Conservation (phyloP, 1,140 invertebrate genomes). For the Drosophila nigromelanica region DNA sequence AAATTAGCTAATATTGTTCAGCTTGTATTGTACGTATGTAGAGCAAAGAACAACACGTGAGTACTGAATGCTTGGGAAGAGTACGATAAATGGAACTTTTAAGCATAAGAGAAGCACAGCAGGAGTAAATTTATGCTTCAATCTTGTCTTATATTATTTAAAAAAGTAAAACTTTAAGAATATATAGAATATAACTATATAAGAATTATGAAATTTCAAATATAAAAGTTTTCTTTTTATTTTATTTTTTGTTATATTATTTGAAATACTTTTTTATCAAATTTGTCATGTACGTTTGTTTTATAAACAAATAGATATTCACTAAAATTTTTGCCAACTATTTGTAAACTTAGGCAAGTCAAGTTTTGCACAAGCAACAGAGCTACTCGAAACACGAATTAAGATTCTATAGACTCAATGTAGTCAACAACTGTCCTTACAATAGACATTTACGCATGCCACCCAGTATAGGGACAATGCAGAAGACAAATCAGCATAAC, state of each 20-base stretch:
- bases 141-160: neutral
- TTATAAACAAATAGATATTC: too few relatives aligned
- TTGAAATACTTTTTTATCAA: too few relatives aligned
- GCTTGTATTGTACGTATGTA: neutral
- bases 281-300: too few relatives aligned
- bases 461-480: conserved; percentile 21
- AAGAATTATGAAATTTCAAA: too few relatives aligned
- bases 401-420: neutral
- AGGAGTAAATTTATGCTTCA: neutral
- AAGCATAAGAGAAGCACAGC: conserved; percentile 2
- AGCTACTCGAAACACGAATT: too few relatives aligned
- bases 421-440: neutral
- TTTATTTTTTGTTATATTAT: too few relatives aligned
- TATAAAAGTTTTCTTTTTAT: too few relatives aligned
- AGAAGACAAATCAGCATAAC: conserved; percentile 61
- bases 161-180: too few relatives aligned
- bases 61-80: conserved; percentile 19
- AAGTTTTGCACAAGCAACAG: too few relatives aligned
- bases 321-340: too few relatives aligned
- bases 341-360: too few relatives aligned
- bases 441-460: conserved; percentile 11
- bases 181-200: too few relatives aligned
- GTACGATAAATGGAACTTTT: neutral
- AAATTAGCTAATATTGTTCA: conserved; percentile 41
- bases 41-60: conserved; percentile 4